These are phyloP conservation scores for Taxidea taxus DNA, from an alignment of 2,113 vertebrate genomes.

Conservation along the genomic window DNA sequence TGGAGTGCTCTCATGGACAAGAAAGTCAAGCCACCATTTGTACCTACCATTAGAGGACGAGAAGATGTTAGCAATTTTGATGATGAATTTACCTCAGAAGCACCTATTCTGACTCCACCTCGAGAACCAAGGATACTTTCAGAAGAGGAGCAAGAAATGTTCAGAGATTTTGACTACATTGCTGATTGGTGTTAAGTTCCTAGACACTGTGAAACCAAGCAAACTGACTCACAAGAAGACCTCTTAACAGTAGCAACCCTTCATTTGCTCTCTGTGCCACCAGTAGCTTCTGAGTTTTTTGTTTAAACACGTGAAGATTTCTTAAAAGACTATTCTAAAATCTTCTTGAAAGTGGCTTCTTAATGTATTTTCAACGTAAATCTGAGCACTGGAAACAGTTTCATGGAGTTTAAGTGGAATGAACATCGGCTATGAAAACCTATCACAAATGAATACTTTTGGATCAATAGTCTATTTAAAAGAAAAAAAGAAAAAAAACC, in stretches of 20 bases:
- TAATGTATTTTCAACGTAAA: conserved; percentile 79
- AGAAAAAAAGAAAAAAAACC: not conserved
- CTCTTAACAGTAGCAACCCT: conserved; percentile 77
- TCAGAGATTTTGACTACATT: conserved; percentile 98
- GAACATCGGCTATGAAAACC: conserved; percentile 70
- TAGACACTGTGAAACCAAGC: conserved; percentile 89
- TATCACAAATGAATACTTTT: conserved; percentile 31
- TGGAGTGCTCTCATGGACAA: conserved; percentile 95
- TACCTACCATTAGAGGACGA: conserved; percentile 92
- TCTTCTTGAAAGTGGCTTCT: conserved; percentile 81
- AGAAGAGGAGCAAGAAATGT: conserved; percentile 94
- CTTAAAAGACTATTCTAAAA: conserved; percentile 80
- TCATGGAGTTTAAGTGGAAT: conserved; percentile 76
- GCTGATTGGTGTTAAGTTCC: conserved; percentile 95
- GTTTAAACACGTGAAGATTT: conserved; percentile 84
- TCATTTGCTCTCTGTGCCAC: conserved; percentile 88
- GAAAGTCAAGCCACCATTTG: conserved; percentile 97
- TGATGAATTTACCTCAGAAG: conserved; percentile 98
- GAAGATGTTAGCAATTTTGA: conserved; percentile 99
- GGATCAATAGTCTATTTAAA: conserved; percentile 71
- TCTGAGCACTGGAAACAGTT: conserved; percentile 93
- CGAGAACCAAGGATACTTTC: conserved; percentile 94
- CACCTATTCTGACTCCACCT: conserved; percentile 96
- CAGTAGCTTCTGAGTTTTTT: conserved; percentile 82
- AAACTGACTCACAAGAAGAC: conserved; percentile 83